Evolutionary conservation across 2,113 vertebrate genomes (phyloP).

Genomic region (Drymodes brunneopygia): DNA sequence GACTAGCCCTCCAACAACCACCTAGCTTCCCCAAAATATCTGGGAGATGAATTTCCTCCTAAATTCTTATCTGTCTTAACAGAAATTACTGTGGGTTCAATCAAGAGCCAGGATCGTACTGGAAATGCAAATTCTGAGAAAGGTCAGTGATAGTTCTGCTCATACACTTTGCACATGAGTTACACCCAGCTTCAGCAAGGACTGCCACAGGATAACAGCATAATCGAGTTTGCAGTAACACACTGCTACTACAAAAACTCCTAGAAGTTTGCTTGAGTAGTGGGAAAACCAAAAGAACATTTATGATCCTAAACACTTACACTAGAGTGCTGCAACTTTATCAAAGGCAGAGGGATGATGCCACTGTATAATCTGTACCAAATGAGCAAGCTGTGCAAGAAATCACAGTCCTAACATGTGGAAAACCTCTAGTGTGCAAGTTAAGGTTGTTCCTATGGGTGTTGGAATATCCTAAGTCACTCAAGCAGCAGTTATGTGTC

Average conservation of each 20-base stretch:
- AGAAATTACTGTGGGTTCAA: neutral
- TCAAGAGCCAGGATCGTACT: neutral
- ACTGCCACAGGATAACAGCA: neutral
- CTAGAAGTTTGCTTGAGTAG: neutral
- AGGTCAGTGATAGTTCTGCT: neutral
- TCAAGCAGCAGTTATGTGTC: constrained; percentile 41
- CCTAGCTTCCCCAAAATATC: neutral
- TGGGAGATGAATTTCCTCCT: neutral
- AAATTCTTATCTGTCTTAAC: neutral
- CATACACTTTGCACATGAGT: neutral
- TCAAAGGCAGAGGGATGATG: neutral
- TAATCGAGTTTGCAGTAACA: neutral
- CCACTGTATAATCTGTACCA: neutral
- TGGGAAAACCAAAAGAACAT: neutral
- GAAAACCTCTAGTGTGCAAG: constrained; percentile 4
- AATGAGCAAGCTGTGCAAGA: constrained; percentile 5
- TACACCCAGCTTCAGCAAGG: neutral
- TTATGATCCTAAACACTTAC: neutral
- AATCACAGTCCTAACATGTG: neutral
- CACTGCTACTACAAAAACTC: neutral
- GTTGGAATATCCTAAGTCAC: constrained; percentile 21
- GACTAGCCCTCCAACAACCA: neutral
- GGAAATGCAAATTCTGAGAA: neutral
- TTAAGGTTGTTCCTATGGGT: constrained; percentile 11
- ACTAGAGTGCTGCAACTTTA: neutral